phyloP scores from a whole-genome alignment of 2,797 vertebrate genomes.

The Valencia hispanica region DNA sequence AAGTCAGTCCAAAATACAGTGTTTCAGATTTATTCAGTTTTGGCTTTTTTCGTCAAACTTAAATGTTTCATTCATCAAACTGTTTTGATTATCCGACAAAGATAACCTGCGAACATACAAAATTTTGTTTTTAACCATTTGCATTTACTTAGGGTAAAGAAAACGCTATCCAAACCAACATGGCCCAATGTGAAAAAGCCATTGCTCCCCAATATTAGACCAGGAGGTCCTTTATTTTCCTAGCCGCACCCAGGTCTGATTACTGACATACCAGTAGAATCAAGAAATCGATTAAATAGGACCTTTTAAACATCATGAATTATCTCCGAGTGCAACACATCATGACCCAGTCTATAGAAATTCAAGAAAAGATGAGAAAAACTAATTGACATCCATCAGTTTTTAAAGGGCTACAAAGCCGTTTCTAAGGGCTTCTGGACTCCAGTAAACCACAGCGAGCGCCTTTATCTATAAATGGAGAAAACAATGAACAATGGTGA shows the following conservation, averaged over 20 bases:
- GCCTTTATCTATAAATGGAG: background rate
- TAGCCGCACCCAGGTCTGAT: background rate
- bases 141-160: too few relatives aligned
- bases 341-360: background rate
- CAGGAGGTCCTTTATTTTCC: background rate
- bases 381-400: background rate
- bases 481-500: background rate
- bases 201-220: background rate
- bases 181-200: too few relatives aligned
- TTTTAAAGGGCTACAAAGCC: background rate
- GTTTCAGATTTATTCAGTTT: background rate
- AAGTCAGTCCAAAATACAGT: conserved; percentile 21
- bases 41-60: too few relatives aligned
- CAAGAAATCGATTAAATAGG: background rate
- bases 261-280: background rate
- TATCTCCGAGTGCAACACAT: background rate
- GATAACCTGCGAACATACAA: background rate
- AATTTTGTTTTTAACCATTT: background rate
- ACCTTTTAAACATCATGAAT: background rate
- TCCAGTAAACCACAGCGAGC: background rate
- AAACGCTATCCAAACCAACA: too few relatives aligned
- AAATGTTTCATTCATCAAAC: too few relatives aligned
- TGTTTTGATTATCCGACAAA: background rate
- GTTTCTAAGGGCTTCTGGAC: background rate
- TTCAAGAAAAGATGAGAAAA: background rate